Conservation (phyloP, 2,888 invertebrate genomes). For the Drosophila prolongata region DNA sequence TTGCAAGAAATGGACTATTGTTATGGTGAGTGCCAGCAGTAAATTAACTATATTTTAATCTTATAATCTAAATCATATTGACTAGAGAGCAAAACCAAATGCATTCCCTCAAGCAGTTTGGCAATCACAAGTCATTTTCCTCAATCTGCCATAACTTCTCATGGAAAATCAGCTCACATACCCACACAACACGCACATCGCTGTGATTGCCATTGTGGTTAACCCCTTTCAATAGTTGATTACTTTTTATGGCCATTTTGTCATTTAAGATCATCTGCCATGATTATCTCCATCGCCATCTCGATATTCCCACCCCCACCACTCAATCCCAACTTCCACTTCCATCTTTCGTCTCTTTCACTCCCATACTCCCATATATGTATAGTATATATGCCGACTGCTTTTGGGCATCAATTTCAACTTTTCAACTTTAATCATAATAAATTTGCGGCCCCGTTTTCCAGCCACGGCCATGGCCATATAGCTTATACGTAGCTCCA, state of each 20-base stretch:
- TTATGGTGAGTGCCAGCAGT: constrained; percentile 80
- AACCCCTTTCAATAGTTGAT: constrained; percentile 29
- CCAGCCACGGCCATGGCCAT: constrained; percentile 43
- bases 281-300: constrained; percentile 56
- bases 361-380: too few relatives aligned
- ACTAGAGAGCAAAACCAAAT: too few relatives aligned
- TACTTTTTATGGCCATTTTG: constrained; percentile 27
- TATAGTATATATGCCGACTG: constrained; percentile 10
- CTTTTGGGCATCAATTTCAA: constrained; percentile 72
- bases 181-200: neutral
- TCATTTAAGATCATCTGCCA: constrained; percentile 73
- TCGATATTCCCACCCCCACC: constrained; percentile 34
- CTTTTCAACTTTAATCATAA: constrained; percentile 78
- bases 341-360: neutral
- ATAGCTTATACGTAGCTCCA: constrained; percentile 50
- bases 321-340: constrained; percentile 1
- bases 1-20: constrained; percentile 82
- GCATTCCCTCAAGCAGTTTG: neutral
- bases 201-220: constrained; percentile 19
- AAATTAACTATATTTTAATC: too few relatives aligned
- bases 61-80: too few relatives aligned
- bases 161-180: neutral
- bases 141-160: neutral
- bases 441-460: constrained; percentile 72
- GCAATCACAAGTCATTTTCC: neutral